phyloP scores from a whole-genome alignment of 2,797 vertebrate genomes.

The Premnoplex brunnescens region DNA sequence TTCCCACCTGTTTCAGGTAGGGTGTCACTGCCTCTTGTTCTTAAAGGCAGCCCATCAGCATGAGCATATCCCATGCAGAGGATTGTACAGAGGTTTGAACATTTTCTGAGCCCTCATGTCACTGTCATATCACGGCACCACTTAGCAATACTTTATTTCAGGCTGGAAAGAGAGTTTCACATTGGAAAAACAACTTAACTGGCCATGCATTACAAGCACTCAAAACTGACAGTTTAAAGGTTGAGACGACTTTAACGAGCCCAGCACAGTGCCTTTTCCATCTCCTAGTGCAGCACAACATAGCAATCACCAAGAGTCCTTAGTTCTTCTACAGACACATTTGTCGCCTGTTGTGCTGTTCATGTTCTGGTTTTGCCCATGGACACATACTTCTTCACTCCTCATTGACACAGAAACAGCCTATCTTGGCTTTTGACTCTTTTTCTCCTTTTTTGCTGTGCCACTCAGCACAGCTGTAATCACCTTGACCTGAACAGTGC shows the following conservation, averaged over 20 bases:
- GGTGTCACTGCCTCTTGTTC: not conserved
- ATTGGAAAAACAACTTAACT: not conserved
- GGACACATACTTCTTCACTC: not conserved
- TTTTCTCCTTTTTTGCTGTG: not conserved
- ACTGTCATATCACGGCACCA: not conserved
- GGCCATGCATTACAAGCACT: not conserved
- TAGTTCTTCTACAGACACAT: not conserved
- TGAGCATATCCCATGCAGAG: not conserved
- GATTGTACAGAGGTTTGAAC: not conserved
- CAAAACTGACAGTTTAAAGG: not conserved
- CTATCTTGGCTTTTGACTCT: not conserved
- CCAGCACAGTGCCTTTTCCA: not conserved
- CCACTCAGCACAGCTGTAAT: not conserved
- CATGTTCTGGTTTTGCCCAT: not conserved
- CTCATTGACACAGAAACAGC: not conserved
- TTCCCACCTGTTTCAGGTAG: not conserved
- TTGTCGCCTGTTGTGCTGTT: not conserved
- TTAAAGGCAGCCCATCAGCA: not conserved
- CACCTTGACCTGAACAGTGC: not conserved
- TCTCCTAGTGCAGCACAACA: not conserved
- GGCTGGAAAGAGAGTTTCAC: not conserved
- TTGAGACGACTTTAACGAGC: not conserved
- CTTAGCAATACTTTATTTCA: not conserved
- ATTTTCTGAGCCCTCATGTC: not conserved
- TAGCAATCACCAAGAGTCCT: not conserved